Evolutionary conservation across 2,888 invertebrate species (phyloP).

Genomic region (Oxytorus armatus): DNA sequence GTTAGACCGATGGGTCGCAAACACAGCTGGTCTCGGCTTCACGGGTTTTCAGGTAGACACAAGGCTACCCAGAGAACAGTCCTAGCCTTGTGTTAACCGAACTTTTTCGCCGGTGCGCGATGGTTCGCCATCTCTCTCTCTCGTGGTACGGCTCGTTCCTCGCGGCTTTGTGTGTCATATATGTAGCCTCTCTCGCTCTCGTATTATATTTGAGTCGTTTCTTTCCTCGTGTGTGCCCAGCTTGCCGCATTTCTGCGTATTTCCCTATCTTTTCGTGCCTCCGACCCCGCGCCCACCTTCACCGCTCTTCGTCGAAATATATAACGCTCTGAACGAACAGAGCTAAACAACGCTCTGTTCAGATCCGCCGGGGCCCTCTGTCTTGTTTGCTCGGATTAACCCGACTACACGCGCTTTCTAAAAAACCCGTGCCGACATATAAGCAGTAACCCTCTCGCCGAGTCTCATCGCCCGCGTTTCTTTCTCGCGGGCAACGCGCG

Average conservation of each 20-base stretch:
- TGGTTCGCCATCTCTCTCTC: conserved; percentile 41
- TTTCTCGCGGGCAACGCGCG: conserved; percentile 38
- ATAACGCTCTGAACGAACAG: conserved; percentile 27
- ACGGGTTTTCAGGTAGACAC: conserved; percentile 76
- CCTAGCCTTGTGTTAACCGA: conserved; percentile 74
- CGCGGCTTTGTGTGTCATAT: conserved; percentile 50
- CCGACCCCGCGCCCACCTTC: conserved; percentile 39
- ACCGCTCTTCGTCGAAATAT: conserved; percentile 14
- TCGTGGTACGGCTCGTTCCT: conserved; percentile 35
- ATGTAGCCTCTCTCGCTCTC: conserved; percentile 45
- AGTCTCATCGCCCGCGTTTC: conserved; percentile 40
- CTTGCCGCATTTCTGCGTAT: conserved; percentile 80
- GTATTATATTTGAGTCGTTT: no score
- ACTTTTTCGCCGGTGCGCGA: conserved; percentile 44
- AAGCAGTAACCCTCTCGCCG: conserved; percentile 55
- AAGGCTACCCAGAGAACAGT: conserved; percentile 71
- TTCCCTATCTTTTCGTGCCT: conserved; percentile 72
- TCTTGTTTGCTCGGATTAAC: conserved; percentile 80
- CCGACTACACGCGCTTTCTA: conserved; percentile 72
- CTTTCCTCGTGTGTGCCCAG: conserved; percentile 79
- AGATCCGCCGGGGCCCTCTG: conserved; percentile 68
- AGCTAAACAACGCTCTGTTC: conserved; percentile 36
- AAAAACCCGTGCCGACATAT: conserved; percentile 68
- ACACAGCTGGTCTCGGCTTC: conserved; percentile 80
- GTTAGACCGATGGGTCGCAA: conserved; percentile 79